phyloP scores from a whole-genome alignment of 53 echinoderm and acorn worm species.

The Paracentrotus lividus region DNA sequence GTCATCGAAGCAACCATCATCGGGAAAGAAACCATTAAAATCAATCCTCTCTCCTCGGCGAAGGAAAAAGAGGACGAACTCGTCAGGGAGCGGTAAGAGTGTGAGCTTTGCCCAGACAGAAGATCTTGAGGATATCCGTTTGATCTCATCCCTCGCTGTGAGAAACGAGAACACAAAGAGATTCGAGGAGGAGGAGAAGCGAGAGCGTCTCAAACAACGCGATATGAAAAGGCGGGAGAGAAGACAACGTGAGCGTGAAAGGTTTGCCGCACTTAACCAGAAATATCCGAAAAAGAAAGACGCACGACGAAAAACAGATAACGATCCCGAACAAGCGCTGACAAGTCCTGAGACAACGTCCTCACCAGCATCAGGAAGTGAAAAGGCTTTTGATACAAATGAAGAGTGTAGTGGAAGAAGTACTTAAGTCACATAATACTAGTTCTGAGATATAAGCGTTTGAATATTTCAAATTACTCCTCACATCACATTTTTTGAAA shows the following conservation, averaged over 20 bases:
- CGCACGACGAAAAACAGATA: neutral
- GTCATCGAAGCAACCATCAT: neutral
- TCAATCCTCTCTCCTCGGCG: conserved; percentile 56
- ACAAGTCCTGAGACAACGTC: neutral
- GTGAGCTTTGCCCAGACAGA: conserved; percentile 48
- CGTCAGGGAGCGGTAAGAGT: conserved; percentile 34
- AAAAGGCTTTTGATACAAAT: too few relatives aligned
- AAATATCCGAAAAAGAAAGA: neutral
- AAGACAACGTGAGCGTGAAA: conserved; percentile 8
- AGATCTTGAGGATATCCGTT: conserved; percentile 38
- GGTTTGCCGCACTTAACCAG: conserved; percentile 14
- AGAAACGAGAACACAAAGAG: conserved; percentile 52
- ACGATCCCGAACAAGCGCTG: neutral
- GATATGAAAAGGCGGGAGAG: conserved; percentile 49
- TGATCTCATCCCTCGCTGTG: conserved; percentile 54
- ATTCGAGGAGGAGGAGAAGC: conserved; percentile 31
- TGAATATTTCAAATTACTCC: too few relatives aligned
- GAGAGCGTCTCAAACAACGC: neutral
- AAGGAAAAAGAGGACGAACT: neutral
- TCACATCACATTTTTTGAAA: too few relatives aligned
- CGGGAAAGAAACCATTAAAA: neutral
- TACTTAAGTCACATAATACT: too few relatives aligned
- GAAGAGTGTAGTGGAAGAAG: too few relatives aligned
- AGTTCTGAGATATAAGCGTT: too few relatives aligned
- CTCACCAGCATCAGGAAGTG: neutral